Conservation (phyloP, 2,888 invertebrate genomes). For the Dendrolimus houi region DNA sequence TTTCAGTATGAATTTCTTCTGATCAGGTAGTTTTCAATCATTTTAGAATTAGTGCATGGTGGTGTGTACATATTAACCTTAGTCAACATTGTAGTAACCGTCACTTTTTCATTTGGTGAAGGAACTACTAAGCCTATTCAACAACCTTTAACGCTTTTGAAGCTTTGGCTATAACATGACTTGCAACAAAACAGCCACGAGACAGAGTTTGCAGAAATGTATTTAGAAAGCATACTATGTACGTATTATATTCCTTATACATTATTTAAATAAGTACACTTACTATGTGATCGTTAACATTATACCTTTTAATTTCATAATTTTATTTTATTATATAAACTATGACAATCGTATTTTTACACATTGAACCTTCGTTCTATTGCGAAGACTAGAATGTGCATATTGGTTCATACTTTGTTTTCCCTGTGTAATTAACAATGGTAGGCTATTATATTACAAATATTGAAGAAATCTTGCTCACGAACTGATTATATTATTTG, state of each 20-base stretch:
- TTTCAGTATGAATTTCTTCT: constrained; percentile 66
- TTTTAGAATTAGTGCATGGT: constrained; percentile 40
- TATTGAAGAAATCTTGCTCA: no score
- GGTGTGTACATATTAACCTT: constrained; percentile 51
- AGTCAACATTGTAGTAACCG: constrained; percentile 3
- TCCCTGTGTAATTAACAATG: not conserved
- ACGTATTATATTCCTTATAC: constrained; percentile 27
- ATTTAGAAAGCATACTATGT: constrained; percentile 41
- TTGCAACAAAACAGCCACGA: constrained; percentile 69
- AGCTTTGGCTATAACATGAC: constrained; percentile 48
- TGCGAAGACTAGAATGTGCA: not conserved
- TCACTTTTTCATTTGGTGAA: constrained; percentile 35
- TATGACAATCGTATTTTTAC: not conserved
- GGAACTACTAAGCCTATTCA: constrained; percentile 38
- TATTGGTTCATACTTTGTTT: not conserved
- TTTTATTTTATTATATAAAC: not conserved
- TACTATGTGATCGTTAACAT: constrained; percentile 3
- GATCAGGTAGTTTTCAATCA: constrained; percentile 66
- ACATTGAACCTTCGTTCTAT: constrained; percentile 2
- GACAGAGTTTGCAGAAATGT: constrained; percentile 65
- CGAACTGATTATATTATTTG: no score
- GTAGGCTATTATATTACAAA: no score
- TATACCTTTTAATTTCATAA: not conserved
- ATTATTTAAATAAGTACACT: constrained; percentile 8
- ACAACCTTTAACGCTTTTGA: constrained; percentile 46